Evolutionary conservation across 2,888 invertebrate species (phyloP), one percentile per base, ranked within the genome.

Genomic region (Drosophila diplacantha): DNA sequence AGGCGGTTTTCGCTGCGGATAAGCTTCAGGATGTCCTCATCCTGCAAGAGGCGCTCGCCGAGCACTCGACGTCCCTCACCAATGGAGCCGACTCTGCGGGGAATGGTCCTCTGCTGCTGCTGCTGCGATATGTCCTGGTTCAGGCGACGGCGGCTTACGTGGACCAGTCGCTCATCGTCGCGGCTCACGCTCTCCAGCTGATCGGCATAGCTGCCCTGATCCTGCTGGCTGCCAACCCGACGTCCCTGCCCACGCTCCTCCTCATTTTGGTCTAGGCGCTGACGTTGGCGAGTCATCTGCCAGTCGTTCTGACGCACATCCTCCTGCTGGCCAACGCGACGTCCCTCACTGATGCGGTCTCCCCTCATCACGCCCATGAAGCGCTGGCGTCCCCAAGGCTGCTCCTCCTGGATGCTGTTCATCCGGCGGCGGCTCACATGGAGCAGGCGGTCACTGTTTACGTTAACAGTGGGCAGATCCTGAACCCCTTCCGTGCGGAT

Each of bases 381-480:
- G 5, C 67, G 58, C 22, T 51, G 56, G 12, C 60, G 43, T 5
- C 29, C 56, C 3, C n/a, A 38, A 5, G 20, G 26, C 47, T 61
- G 65, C 11, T 58, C 50, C 26, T 51, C 22, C 1, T 53, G 49
- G 3, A 43, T 57, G 52, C 37, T 53, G 31, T 55, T 51, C 7
- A 57, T 6, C 11, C 79, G 81, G n/a, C 84, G 82, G 24, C 84
- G 84, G 11, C 59, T 69, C 6, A 76, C 68, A 24, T 61, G 59
- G 52, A 83, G 44, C 9, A 78, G 60, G 6, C 81, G 81, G 31
- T 61, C 68, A 51, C 66, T 81, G 38, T 63, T 24, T 16, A 50
- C 51, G 39, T 66, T 65, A 5, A 61, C 43, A 5, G 69, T 70
- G 41, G 83, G 75, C 62, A 79, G 20, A 6, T 54, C 61, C 5